Percentiles rank a stretch among this genome's conserved stretches.
phyloP scores from a whole-genome alignment of 2,888 invertebrate genomes.

The Vandiemenella viatica region DNA sequence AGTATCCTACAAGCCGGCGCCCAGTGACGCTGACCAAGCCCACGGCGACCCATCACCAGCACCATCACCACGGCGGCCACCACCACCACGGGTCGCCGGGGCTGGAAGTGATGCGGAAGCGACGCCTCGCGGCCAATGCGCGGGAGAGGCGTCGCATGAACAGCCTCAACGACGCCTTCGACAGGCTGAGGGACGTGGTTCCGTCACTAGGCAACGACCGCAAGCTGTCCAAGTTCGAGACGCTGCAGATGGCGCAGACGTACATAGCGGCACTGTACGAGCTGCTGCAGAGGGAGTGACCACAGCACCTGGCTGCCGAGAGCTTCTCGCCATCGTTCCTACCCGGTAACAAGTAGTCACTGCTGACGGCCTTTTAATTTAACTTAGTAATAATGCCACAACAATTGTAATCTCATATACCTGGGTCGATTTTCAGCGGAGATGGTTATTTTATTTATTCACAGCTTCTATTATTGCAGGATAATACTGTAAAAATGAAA shows the following conservation, averaged over 20 bases:
- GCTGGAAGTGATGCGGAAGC: slow-evolving; percentile 39
- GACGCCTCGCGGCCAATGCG: slow-evolving; percentile 57
- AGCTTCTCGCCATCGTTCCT: too few relatives aligned
- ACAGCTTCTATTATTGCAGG: too few relatives aligned
- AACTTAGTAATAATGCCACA: too few relatives aligned
- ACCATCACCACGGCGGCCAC: neutral
- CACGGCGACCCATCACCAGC: neutral
- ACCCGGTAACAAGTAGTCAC: too few relatives aligned
- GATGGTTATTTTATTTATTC: too few relatives aligned
- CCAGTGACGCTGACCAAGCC: neutral
- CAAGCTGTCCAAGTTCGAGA: slow-evolving; percentile 61
- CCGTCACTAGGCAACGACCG: slow-evolving; percentile 54
- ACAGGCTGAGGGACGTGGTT: slow-evolving; percentile 52
- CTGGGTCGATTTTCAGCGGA: too few relatives aligned
- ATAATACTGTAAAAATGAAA: too few relatives aligned
- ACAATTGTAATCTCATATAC: too few relatives aligned
- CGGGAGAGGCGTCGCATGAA: slow-evolving; percentile 59
- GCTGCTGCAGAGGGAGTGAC: slow-evolving; percentile 35
- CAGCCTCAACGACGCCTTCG: slow-evolving; percentile 61
- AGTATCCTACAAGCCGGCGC: too few relatives aligned
- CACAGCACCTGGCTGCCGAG: neutral
- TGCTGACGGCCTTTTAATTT: too few relatives aligned
- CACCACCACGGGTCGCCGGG: slow-evolving; percentile 29
- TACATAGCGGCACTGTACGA: slow-evolving; percentile 56
- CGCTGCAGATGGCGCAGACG: slow-evolving; percentile 64